These are phyloP conservation scores for Ara ararauna DNA, from an alignment of 2,797 vertebrate species.

Conservation along the genomic window DNA sequence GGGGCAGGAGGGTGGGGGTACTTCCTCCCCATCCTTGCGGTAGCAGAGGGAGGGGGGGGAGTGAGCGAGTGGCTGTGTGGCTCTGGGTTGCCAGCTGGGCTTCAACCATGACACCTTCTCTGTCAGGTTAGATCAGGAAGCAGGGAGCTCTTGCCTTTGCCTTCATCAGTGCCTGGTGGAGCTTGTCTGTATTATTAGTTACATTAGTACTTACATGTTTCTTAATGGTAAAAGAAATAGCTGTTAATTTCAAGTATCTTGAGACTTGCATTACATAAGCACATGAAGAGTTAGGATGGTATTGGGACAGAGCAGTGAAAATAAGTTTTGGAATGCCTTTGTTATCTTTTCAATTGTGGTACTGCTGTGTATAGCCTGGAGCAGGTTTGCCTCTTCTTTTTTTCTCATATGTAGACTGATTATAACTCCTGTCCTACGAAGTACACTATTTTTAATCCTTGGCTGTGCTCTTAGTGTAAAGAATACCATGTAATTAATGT, in stretches of 20 bases:
- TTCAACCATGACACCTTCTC: not conserved
- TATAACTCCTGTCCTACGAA: not conserved
- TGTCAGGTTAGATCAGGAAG: not conserved
- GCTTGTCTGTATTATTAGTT: not conserved
- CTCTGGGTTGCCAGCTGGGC: too few relatives aligned
- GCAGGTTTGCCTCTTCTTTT: not conserved
- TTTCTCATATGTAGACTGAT: not conserved
- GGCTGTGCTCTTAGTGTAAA: not conserved
- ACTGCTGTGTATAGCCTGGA: not conserved
- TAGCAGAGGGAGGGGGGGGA: too few relatives aligned
- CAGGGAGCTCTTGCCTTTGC: not conserved
- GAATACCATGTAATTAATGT: not conserved
- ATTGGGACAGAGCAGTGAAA: not conserved
- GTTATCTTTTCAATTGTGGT: not conserved
- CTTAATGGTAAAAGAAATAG: not conserved
- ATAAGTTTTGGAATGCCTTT: not conserved
- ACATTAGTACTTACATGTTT: not conserved
- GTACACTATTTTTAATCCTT: not conserved
- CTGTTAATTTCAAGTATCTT: not conserved
- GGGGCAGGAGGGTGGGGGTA: not conserved
- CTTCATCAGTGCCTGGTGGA: not conserved
- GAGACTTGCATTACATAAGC: not conserved
- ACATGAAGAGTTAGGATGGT: not conserved
- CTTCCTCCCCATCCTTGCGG: too few relatives aligned
- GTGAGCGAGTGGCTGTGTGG: too few relatives aligned